Evolutionary conservation across 2,888 invertebrate species (phyloP).

Genomic region (Leptinotarsa tumamoca): DNA sequence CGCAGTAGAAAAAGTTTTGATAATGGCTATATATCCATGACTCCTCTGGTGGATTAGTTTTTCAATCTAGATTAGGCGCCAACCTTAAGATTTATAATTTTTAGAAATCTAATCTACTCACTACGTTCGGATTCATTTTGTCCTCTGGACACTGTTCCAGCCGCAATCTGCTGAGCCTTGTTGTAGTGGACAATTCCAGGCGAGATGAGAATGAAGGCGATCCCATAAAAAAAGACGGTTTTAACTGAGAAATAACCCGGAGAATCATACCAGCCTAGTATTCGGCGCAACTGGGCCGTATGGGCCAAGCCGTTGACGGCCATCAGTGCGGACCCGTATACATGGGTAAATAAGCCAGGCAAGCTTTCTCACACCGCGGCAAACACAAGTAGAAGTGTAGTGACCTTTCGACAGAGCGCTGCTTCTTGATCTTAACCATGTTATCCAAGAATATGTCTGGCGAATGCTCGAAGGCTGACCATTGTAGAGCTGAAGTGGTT

Average conservation of each 20-base stretch:
- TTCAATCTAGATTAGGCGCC: too few relatives aligned
- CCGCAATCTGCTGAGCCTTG: conserved; percentile 26
- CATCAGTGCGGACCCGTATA: conserved; percentile 56
- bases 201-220: conserved; percentile 43
- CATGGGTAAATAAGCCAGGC: conserved; percentile 39
- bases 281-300: conserved; percentile 57
- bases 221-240: conserved; percentile 46
- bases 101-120: conserved; percentile 29
- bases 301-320: conserved; percentile 56
- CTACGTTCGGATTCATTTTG: conserved; percentile 38
- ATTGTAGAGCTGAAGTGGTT: conserved; percentile 20
- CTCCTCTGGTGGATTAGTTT: too few relatives aligned
- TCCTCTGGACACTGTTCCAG: conserved; percentile 15
- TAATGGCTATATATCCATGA: too few relatives aligned
- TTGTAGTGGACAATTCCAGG: conserved; percentile 35
- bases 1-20: too few relatives aligned
- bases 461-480: conserved; percentile 25
- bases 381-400: conserved; percentile 33
- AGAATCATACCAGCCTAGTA: conserved; percentile 49
- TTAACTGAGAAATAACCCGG: conserved; percentile 43
- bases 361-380: conserved; percentile 35
- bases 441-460: conserved; percentile 36
- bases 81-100: neutral
- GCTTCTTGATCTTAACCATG: conserved; percentile 41
- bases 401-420: conserved; percentile 27